Conservation (phyloP, 2,113 vertebrate genomes). For the Morphnarchus princeps region DNA sequence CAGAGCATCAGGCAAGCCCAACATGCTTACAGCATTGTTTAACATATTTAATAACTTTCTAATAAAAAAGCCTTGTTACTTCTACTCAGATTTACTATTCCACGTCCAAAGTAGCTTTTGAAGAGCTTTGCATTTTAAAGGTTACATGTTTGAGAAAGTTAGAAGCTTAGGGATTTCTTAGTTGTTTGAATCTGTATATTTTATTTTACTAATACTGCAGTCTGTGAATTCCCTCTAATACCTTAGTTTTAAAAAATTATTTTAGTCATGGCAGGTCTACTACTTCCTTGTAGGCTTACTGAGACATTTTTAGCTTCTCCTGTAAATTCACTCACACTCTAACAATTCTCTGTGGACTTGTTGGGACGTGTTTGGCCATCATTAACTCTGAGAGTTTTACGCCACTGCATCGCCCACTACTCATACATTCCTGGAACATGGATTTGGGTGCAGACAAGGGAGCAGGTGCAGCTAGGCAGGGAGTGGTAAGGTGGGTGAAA, state of each 20-base stretch:
- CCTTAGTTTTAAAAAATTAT: not conserved
- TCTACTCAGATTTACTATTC: not conserved
- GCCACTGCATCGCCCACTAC: rapidly evolving
- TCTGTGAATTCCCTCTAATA: not conserved
- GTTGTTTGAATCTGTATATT: not conserved
- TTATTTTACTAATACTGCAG: not conserved
- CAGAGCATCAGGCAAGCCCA: not conserved
- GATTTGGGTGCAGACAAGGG: not conserved
- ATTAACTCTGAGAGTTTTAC: not conserved
- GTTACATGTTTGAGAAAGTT: not conserved
- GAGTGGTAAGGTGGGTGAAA: not conserved
- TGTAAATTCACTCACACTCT: not conserved
- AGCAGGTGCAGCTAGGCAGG: not conserved
- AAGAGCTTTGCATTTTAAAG: not conserved
- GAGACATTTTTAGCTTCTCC: not conserved
- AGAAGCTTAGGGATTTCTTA: not conserved
- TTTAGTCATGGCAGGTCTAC: not conserved
- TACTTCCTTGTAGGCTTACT: not conserved
- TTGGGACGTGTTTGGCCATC: not conserved
- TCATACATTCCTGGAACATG: not conserved
- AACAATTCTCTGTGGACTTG: not conserved
- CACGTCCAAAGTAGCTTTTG: not conserved
- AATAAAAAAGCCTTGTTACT: not conserved
- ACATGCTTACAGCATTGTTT: not conserved
- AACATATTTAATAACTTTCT: not conserved